Conservation (phyloP, 2,797 vertebrate species). For the Zenarchopterus dispar region DNA sequence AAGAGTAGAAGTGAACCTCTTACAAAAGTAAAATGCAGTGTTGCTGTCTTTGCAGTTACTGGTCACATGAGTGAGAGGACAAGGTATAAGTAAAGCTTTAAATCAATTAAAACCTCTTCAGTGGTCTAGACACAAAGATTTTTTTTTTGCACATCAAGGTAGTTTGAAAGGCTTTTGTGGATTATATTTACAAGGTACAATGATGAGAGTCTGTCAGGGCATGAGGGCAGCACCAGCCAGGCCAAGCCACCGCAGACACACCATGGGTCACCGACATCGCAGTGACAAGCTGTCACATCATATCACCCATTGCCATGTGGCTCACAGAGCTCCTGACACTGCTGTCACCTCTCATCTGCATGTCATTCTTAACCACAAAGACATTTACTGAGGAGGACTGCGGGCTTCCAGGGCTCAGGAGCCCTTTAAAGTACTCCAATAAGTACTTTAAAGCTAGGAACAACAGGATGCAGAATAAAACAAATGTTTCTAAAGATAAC, state of each 20-base stretch:
- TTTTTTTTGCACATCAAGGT: background rate
- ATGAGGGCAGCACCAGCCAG: constrained; percentile 62
- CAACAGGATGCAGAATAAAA: background rate
- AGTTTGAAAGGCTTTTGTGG: constrained; percentile 10
- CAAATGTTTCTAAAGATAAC: constrained; percentile 35
- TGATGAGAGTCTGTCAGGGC: constrained; percentile 46
- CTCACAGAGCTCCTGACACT: constrained; percentile 76
- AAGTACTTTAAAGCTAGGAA: constrained; percentile 26
- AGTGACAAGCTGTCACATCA: constrained; percentile 82
- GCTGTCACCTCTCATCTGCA: constrained; percentile 80
- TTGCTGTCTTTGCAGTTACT: constrained; percentile 7
- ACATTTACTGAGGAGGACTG: constrained; percentile 53
- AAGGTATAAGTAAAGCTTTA: constrained; percentile 4
- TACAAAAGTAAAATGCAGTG: constrained; percentile 10
- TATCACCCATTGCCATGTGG: constrained; percentile 76
- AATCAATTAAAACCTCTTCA: background rate
- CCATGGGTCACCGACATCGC: constrained; percentile 71
- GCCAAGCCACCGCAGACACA: constrained; percentile 59
- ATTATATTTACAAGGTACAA: constrained; percentile 31
- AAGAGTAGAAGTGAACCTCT: constrained; percentile 6
- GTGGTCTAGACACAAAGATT: background rate
- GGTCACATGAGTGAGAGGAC: background rate
- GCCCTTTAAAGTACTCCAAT: constrained; percentile 25
- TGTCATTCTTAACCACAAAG: constrained; percentile 63
- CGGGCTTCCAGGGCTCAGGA: constrained; percentile 41